These are phyloP conservation scores for Dicycla oo DNA, from an alignment of 2,888 invertebrate genomes.

Conservation along the genomic window DNA sequence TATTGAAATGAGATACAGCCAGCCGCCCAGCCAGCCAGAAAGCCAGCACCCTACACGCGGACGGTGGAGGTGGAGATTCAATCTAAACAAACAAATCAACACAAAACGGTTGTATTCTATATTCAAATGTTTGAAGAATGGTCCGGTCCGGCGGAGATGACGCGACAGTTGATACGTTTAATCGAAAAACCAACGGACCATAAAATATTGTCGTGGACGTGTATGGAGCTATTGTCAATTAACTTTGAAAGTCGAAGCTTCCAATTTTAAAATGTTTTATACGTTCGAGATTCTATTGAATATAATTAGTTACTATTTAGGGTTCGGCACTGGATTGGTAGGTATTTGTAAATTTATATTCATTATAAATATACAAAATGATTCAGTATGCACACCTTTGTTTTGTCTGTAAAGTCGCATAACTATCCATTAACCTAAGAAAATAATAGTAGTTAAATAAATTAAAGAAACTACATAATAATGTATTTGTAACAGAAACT, in stretches of 20 bases:
- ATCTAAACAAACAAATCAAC: conserved; percentile 76
- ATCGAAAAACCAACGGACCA: conserved; percentile 79
- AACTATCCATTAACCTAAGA: background rate
- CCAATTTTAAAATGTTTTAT: conserved; percentile 34
- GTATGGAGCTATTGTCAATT: conserved; percentile 53
- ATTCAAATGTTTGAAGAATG: conserved; percentile 74
- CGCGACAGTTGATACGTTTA: conserved; percentile 72
- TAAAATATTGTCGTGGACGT: conserved; percentile 67
- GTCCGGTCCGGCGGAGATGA: conserved; percentile 64
- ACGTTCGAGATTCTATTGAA: conserved; percentile 12
- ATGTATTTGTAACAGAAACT: conserved; percentile 4
- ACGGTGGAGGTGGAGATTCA: conserved; percentile 60
- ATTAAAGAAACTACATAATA: background rate
- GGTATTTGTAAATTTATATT: background rate
- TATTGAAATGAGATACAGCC: conserved; percentile 58
- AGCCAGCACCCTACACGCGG: conserved; percentile 44
- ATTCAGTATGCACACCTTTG: background rate
- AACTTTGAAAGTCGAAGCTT: conserved; percentile 43
- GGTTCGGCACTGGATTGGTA: background rate
- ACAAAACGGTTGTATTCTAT: conserved; percentile 66
- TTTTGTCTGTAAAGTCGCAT: background rate
- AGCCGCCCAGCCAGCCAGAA: conserved; percentile 13
- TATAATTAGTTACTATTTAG: conserved; percentile 12
- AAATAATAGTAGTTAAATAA: background rate
- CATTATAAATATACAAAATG: background rate